Evolutionary conservation across 2,888 invertebrate genomes (phyloP).

Genomic region (Chorisops tibialis): DNA sequence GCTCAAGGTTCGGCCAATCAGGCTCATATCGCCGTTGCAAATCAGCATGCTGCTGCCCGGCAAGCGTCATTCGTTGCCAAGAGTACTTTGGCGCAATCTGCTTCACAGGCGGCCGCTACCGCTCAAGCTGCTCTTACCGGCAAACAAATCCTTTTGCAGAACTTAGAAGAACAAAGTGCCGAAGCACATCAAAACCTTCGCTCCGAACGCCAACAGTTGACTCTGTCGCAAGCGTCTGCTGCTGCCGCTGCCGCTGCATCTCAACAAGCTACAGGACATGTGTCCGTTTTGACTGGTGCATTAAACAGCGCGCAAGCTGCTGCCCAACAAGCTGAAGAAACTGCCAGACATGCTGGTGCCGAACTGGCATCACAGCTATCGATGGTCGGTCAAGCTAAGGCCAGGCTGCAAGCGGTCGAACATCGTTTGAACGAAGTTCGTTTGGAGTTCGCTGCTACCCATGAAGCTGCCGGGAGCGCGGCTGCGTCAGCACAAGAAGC

Average conservation of each 20-base stretch:
- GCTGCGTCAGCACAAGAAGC: slow-evolving; percentile 63
- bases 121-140: slow-evolving; percentile 68
- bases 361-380: slow-evolving; percentile 69
- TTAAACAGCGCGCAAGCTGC: slow-evolving; percentile 63
- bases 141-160: slow-evolving; percentile 63
- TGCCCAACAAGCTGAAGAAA: slow-evolving; percentile 65
- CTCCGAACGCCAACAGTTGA: slow-evolving; percentile 67
- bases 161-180: slow-evolving; percentile 70
- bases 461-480: slow-evolving; percentile 64
- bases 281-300: slow-evolving; percentile 64
- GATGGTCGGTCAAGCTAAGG: slow-evolving; percentile 71
- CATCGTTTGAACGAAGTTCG: slow-evolving; percentile 65
- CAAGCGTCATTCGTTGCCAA: slow-evolving; percentile 77
- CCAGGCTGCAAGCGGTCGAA: slow-evolving; percentile 60
- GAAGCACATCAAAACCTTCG: slow-evolving; percentile 67
- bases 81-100: slow-evolving; percentile 73
- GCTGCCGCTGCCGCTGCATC: slow-evolving; percentile 64
- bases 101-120: slow-evolving; percentile 66
- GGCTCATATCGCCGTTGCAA: slow-evolving; percentile 63
- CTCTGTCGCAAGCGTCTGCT: slow-evolving; percentile 66
- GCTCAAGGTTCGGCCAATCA: slow-evolving; percentile 68
- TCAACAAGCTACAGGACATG: slow-evolving; percentile 66
- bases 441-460: slow-evolving; percentile 68
- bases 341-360: slow-evolving; percentile 67
- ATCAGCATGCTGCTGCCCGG: slow-evolving; percentile 67